These are phyloP conservation scores for Thymallus thymallus DNA, from an alignment of 2,113 vertebrate genomes.

Conservation along the genomic window DNA sequence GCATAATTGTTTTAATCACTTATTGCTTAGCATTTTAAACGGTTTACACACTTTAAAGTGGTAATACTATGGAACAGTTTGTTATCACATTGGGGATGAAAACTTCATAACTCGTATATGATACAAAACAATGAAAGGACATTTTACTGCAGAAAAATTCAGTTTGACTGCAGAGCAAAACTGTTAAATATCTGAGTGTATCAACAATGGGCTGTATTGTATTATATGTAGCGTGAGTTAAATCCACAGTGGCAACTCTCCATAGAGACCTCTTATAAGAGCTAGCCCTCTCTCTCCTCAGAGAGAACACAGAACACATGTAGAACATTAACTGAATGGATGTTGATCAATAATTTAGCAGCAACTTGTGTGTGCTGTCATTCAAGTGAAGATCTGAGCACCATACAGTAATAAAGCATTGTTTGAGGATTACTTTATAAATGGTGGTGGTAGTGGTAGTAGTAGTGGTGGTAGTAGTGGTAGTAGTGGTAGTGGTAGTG, in stretches of 20 bases:
- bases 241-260: slow-evolving; percentile 43
- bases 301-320: slow-evolving; percentile 59
- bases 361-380: slow-evolving; percentile 50
- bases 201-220: neutral
- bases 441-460: no score
- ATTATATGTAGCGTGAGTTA: slow-evolving; percentile 33
- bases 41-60: neutral
- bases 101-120: neutral
- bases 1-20: no score
- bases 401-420: slow-evolving; percentile 36
- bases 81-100: neutral
- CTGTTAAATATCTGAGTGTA: neutral
- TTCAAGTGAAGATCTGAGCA: slow-evolving; percentile 37
- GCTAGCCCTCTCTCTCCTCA: slow-evolving; percentile 41
- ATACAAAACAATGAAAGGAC: neutral
- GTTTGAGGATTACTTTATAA: neutral
- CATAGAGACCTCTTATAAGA: slow-evolving; percentile 45
- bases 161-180: no score
- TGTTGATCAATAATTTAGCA: slow-evolving; percentile 66
- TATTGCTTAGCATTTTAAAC: no score
- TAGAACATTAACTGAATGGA: slow-evolving; percentile 60
- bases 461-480: no score
- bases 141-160: slow-evolving; percentile 1
- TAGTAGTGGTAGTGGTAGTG: no score
- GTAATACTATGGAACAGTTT: neutral